Evolutionary conservation across 2,888 invertebrate genomes (phyloP).

Genomic region (Zygogramma bicolorata): DNA sequence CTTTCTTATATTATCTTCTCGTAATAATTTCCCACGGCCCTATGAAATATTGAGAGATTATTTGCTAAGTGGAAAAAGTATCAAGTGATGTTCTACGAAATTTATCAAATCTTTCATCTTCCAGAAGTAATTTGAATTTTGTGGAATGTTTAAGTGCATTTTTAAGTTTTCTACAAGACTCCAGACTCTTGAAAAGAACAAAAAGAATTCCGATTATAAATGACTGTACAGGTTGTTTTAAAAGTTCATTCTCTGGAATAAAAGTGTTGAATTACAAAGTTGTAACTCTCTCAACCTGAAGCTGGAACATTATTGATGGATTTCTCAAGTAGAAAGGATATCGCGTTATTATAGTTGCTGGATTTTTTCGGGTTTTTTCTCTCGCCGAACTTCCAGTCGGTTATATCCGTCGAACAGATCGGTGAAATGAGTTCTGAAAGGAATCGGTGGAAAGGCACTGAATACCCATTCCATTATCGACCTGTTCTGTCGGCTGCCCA

Average conservation of each 20-base stretch:
- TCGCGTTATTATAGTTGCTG: slow-evolving; percentile 54
- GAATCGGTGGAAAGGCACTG: slow-evolving; percentile 42
- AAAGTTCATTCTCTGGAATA: slow-evolving; percentile 48
- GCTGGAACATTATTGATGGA: slow-evolving; percentile 61
- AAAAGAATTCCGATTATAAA: slow-evolving; percentile 52
- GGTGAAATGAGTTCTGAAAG: slow-evolving; percentile 49
- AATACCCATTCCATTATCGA: slow-evolving; percentile 54
- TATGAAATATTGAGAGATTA: too few relatives aligned
- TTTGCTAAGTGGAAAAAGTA: not conserved
- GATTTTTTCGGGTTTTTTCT: slow-evolving; percentile 44
- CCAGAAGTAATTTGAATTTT: slow-evolving; percentile 28
- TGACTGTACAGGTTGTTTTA: slow-evolving; percentile 54
- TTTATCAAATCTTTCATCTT: slow-evolving; percentile 30
- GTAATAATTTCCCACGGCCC: too few relatives aligned
- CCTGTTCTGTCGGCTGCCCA: slow-evolving; percentile 52
- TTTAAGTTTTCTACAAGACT: slow-evolving; percentile 42
- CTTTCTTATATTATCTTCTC: too few relatives aligned
- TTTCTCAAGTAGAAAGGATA: slow-evolving; percentile 56
- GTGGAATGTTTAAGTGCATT: slow-evolving; percentile 43
- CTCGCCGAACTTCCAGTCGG: slow-evolving; percentile 48
- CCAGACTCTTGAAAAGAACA: slow-evolving; percentile 36
- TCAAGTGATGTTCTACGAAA: slow-evolving; percentile 17
- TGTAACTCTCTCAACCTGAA: slow-evolving; percentile 60
- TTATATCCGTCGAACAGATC: slow-evolving; percentile 52
- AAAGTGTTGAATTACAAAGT: slow-evolving; percentile 56